Conservation (phyloP, 2,113 vertebrate species). For the Labrus mixtus region DNA sequence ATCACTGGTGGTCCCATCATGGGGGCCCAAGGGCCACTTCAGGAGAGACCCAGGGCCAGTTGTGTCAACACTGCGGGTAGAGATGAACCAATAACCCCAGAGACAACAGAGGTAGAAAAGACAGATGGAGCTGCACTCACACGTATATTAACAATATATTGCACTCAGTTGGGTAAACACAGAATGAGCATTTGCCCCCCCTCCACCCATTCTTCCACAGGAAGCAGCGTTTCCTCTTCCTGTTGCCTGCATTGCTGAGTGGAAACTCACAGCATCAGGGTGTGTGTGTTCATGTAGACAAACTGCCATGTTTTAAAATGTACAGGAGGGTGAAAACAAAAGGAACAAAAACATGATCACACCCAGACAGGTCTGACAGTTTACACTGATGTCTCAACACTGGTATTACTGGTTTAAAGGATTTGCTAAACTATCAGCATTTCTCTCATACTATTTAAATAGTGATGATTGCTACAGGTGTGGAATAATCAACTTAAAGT, state of each 20-base stretch:
- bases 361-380: background rate
- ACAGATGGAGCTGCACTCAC: conserved; percentile 25
- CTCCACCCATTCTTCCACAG: conserved; percentile 77
- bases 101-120: conserved; percentile 40
- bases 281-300: background rate
- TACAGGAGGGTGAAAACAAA: conserved; percentile 8
- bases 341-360: conserved; percentile 16
- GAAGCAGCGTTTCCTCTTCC: conserved; percentile 78
- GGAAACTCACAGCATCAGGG: conserved; percentile 49
- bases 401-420: background rate
- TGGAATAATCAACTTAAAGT: background rate
- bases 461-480: background rate
- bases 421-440: background rate
- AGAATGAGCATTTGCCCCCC: conserved; percentile 45
- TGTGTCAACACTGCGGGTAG: conserved; percentile 35
- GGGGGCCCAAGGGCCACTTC: background rate
- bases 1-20: conserved; percentile 26
- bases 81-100: conserved; percentile 35
- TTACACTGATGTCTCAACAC: background rate
- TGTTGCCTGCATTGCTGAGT: conserved; percentile 62
- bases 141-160: conserved; percentile 14
- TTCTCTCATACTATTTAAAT: background rate
- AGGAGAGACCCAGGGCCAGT: conserved; percentile 30
- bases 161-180: conserved; percentile 9
- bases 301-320: background rate